These are phyloP conservation scores for Collichthys lucidus DNA, from an alignment of 2,113 vertebrate species.

Conservation along the genomic window DNA sequence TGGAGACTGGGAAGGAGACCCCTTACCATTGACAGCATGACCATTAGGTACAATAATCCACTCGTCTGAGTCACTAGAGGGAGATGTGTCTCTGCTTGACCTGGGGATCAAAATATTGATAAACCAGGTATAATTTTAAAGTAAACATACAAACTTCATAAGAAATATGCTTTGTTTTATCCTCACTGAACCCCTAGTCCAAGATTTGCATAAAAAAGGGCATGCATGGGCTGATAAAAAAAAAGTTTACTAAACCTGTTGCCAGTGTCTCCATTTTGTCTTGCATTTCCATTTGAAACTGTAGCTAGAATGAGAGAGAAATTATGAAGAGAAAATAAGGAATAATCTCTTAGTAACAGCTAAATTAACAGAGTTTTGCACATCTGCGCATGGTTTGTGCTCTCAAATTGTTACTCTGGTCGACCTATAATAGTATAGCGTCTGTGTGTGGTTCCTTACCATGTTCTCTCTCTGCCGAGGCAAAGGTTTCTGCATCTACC, in stretches of 20 bases:
- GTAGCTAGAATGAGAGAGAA: slow-evolving; percentile 72
- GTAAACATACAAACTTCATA: not conserved
- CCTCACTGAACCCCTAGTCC: not conserved
- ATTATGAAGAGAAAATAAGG: no score
- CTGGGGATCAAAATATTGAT: slow-evolving; percentile 66
- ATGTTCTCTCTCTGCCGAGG: slow-evolving; percentile 65
- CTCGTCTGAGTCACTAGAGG: slow-evolving; percentile 88
- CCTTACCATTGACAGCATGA: slow-evolving; percentile 81
- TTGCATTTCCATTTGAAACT: slow-evolving; percentile 85
- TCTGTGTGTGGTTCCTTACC: slow-evolving; percentile 76
- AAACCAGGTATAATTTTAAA: not conserved
- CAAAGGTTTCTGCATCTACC: slow-evolving; percentile 87
- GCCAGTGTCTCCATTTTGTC: slow-evolving; percentile 79
- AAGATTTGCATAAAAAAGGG: not conserved
- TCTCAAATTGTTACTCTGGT: not conserved
- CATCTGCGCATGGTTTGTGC: not conserved
- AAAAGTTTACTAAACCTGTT: slow-evolving; percentile 68
- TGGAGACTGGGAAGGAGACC: slow-evolving; percentile 88
- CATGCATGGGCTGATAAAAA: not conserved
- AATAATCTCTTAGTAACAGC: not conserved
- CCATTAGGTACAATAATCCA: slow-evolving; percentile 83
- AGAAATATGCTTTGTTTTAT: not conserved
- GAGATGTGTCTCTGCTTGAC: slow-evolving; percentile 84
- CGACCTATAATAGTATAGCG: not conserved
- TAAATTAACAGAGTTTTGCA: not conserved